phyloP scores from a whole-genome alignment of 2,888 invertebrate species.

The Pecten maximus region DNA sequence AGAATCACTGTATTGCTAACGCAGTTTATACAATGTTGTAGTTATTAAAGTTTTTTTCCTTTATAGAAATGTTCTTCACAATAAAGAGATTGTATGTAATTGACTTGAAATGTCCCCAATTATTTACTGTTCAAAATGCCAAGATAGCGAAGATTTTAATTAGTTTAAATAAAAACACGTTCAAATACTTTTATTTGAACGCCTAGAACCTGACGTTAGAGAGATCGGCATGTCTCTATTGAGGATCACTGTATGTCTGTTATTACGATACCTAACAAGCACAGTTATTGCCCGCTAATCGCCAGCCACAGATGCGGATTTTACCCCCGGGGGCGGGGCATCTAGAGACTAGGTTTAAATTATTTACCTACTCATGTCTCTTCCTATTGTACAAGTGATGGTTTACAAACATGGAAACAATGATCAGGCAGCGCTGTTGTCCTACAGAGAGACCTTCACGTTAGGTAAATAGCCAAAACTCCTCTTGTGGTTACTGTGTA shows the following conservation, averaged over 20 bases:
- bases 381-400: conserved; percentile 1
- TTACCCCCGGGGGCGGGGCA: background rate
- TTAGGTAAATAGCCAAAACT: background rate
- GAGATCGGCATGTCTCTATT: background rate
- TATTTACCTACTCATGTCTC: conserved; percentile 5
- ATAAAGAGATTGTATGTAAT: no score
- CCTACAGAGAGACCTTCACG: background rate
- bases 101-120: no score
- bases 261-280: background rate
- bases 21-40: no score
- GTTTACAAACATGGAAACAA: conserved; percentile 9
- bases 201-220: background rate
- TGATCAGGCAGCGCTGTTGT: background rate
- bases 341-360: background rate
- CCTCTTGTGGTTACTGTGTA: background rate
- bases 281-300: conserved; percentile 20
- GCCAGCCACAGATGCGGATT: background rate
- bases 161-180: no score
- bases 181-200: background rate
- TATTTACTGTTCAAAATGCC: no score
- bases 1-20: no score
- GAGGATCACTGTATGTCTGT: background rate
- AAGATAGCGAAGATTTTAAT: no score
- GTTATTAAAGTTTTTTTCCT: no score
- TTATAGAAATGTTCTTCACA: no score